Base-by-base conservation (phyloP, 2,113 vertebrate species). In the Toxostoma redivivum region DNA sequence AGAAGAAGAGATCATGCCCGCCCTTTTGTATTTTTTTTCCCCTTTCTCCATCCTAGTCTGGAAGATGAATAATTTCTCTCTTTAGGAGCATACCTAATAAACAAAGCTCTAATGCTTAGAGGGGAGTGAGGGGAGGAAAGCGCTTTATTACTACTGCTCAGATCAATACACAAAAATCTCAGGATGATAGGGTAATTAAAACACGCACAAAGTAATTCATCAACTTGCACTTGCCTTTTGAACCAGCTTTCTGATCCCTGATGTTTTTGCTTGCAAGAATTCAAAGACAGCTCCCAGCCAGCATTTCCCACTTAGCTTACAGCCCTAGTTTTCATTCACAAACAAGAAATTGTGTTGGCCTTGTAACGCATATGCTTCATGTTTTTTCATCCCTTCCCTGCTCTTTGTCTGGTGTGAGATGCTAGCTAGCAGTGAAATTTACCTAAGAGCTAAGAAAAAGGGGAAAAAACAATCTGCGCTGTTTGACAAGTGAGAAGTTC, bases 171-270 rank as follows among this genome's bases (percentile, higher is more conserved):
- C 93, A 97, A 95, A 98, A 98, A 97, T 98, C 97, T 98, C 98
- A 96, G 95, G 97, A 97, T 98, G 97, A 97, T 98, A 97, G 94
- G 96, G 94, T 98, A 98, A 98, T 98, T 98, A 98, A 98, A 97
- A 97, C 84, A 96, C 27, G 44, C 95, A 93, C 92, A 69, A 97
- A 94, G 97, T 95, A 97, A 97, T 98, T 97, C 94, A 96, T 97
- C 98, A 97, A 80, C 88, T 97, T 97, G 96, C 93, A 61, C 94
- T 94, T 90, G 95, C 94, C 92, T 97, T 95, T 97, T 96, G 94
- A 97, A 95, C 96, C 15, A 44, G 88, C 81, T 97, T 95, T 94
- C 93, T 94, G 94, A 94, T 96, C 97, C 87, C 93, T 96, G 96
- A 97, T 97, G 95, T 96, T 97, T 97, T 97, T 86, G 95, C 97